Evolutionary conservation across 2,113 vertebrate genomes (phyloP).

Genomic region (Corythornis madagascariensis): DNA sequence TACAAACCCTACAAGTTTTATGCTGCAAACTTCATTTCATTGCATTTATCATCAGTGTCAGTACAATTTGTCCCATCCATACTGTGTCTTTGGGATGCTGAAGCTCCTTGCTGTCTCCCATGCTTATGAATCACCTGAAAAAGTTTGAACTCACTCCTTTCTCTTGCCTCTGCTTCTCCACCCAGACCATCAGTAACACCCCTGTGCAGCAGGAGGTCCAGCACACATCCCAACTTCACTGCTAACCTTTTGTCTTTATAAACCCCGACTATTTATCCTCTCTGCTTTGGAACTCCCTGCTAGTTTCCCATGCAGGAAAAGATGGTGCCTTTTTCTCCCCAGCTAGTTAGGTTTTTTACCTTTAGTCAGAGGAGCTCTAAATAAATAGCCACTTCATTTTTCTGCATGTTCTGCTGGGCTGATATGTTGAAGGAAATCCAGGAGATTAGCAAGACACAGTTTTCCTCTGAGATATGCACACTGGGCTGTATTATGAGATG

Average conservation of each 20-base stretch:
- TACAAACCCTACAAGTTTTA: neutral
- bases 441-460: conserved; percentile 19
- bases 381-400: conserved; percentile 29
- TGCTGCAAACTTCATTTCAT: neutral
- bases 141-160: neutral
- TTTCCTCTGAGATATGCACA: conserved; percentile 13
- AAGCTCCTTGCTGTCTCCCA: neutral
- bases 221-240: accelerated
- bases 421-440: neutral
- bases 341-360: neutral
- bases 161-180: neutral
- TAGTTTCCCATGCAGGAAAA: neutral
- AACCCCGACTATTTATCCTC: neutral
- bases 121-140: neutral
- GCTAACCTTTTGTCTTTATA: neutral
- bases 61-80: neutral
- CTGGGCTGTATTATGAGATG: conserved; percentile 60
- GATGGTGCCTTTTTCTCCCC: neutral
- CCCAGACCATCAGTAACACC: neutral
- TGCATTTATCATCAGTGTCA: neutral
- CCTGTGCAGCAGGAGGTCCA: neutral
- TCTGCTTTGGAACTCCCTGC: neutral
- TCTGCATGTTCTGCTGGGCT: neutral
- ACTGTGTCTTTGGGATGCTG: neutral
- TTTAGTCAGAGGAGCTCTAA: neutral